Evolutionary conservation across 2,888 invertebrate species (phyloP).

Genomic region (Leptopilina drosophilae): DNA sequence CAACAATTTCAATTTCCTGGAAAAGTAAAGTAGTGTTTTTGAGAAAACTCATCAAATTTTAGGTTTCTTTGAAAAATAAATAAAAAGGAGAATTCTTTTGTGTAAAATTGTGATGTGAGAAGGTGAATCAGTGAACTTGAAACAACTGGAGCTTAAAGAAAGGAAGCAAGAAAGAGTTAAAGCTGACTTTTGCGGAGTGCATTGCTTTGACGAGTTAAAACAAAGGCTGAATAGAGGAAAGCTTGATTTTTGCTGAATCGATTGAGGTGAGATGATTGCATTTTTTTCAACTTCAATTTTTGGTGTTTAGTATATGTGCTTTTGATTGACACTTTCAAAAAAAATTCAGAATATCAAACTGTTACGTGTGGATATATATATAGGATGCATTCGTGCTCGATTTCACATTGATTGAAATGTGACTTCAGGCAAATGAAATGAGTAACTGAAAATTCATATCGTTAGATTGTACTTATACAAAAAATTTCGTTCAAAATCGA

Average conservation of each 20-base stretch:
- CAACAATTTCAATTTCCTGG: neutral
- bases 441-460: no score
- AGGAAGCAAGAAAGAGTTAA: constrained; percentile 12
- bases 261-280: constrained; percentile 12
- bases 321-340: neutral
- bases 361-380: neutral
- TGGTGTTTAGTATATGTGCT: neutral
- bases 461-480: no score
- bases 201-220: constrained; percentile 14
- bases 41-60: neutral
- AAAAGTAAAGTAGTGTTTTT: neutral
- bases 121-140: constrained; percentile 25
- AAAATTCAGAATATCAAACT: neutral
- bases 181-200: constrained; percentile 31
- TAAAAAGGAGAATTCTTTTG: neutral
- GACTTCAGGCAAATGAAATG: neutral
- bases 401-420: neutral
- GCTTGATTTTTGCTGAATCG: constrained; percentile 17
- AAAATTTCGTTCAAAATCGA: no score
- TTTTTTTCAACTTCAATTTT: neutral
- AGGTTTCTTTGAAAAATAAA: neutral
- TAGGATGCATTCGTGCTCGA: neutral
- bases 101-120: constrained; percentile 27
- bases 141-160: constrained; percentile 20
- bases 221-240: constrained; percentile 1